Conservation (phyloP, 1,140 invertebrate species). For the Oryctes rhinoceros region DNA sequence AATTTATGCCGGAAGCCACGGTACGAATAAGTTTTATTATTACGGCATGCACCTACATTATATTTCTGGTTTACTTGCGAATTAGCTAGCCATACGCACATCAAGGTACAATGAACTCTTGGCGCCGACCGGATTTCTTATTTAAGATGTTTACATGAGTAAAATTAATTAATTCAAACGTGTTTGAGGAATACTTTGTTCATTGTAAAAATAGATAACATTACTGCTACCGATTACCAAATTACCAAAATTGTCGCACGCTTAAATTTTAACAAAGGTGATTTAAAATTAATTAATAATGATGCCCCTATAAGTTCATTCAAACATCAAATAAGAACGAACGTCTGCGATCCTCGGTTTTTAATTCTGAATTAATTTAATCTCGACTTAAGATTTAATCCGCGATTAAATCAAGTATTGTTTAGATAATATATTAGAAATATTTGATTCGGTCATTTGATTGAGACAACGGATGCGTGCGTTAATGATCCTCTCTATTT, state of each 20-base stretch:
- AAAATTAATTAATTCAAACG: background rate
- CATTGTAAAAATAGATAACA: background rate
- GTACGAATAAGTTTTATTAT: constrained; percentile 27
- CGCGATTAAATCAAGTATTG: no score
- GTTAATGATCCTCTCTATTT: no score
- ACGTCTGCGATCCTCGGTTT: background rate
- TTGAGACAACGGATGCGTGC: no score
- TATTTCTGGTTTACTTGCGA: constrained; percentile 7
- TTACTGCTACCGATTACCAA: background rate
- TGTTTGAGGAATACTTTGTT: background rate
- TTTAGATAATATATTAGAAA: no score
- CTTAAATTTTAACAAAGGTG: background rate
- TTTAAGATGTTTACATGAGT: background rate
- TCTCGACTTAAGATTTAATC: no score
- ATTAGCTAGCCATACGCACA: background rate
- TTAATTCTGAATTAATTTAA: no score
- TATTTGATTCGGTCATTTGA: no score
- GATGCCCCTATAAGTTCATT: background rate
- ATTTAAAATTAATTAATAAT: background rate
- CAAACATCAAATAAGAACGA: background rate
- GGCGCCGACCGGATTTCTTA: constrained; percentile 9
- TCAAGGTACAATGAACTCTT: background rate
- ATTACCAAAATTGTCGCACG: background rate
- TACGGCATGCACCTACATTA: background rate
- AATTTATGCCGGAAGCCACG: constrained; percentile 15